Evolutionary conservation across 1,140 invertebrate genomes (phyloP).

Genomic region (Procambarus virginalis): DNA sequence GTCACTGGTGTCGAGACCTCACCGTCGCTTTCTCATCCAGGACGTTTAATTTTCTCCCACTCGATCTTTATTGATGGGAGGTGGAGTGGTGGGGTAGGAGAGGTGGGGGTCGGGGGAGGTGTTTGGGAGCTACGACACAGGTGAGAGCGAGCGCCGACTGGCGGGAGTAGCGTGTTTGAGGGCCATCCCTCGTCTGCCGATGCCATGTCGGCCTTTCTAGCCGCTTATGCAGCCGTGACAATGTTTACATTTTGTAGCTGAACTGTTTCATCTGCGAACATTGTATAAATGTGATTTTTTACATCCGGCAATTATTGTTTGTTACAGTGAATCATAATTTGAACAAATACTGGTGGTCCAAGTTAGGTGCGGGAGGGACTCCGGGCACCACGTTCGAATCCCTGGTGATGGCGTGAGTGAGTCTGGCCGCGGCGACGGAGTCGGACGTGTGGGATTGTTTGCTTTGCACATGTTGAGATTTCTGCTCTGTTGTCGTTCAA

Average conservation of each 20-base stretch:
- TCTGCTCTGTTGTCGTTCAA: not conserved
- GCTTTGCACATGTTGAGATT: constrained; percentile 28
- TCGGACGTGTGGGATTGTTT: constrained; percentile 14
- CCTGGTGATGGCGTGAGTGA: constrained; percentile 9
- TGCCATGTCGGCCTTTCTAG: not conserved
- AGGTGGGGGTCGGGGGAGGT: not conserved
- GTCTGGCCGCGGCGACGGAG: not conserved
- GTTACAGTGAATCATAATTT: no score
- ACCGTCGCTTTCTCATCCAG: no score
- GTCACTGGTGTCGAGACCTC: no score
- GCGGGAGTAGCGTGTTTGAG: not conserved
- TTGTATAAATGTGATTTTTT: no score
- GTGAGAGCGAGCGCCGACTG: not conserved
- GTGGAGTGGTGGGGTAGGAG: no score
- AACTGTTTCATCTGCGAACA: no score
- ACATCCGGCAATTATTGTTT: no score
- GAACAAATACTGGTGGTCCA: not conserved
- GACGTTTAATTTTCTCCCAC: no score
- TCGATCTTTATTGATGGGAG: no score
- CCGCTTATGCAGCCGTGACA: not conserved
- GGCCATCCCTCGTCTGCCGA: not conserved
- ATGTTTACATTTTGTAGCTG: no score
- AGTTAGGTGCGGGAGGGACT: not conserved
- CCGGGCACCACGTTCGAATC: not conserved
- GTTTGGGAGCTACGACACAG: not conserved